Percentiles rank a stretch among this genome's conserved stretches.
phyloP scores from a whole-genome alignment of 2,113 vertebrate genomes.

The Scortum barcoo region DNA sequence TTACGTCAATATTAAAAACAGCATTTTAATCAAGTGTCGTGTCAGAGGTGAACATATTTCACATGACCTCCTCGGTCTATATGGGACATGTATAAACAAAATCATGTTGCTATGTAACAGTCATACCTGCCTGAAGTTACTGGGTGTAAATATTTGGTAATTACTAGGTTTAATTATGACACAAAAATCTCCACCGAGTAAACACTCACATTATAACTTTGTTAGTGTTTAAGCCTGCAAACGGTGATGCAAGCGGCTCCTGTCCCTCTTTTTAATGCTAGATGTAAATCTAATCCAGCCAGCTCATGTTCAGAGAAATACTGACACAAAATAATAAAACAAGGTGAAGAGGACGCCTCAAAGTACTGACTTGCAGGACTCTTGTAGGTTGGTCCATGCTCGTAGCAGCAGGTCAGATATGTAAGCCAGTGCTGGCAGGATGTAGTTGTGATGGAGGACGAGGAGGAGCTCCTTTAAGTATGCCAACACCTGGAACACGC shows the following conservation, averaged over 20 bases:
- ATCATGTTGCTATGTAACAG: no score
- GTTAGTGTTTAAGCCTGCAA: background rate
- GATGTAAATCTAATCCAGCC: background rate
- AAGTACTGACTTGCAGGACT: slow-evolving; percentile 91
- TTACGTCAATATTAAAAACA: no score
- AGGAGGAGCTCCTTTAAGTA: slow-evolving; percentile 88
- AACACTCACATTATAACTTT: background rate
- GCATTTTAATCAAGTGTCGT: no score
- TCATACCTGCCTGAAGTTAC: no score
- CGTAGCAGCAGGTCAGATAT: slow-evolving; percentile 72
- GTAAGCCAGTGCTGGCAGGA: slow-evolving; percentile 85
- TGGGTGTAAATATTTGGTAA: no score
- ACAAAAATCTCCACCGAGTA: background rate
- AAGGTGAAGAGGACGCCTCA: background rate
- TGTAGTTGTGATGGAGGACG: slow-evolving; percentile 84
- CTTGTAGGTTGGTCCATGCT: slow-evolving; percentile 86
- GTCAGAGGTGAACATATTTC: no score
- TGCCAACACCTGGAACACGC: slow-evolving; percentile 81
- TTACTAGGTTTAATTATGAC: background rate
- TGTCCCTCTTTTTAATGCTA: background rate
- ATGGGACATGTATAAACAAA: no score
- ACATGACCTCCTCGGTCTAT: background rate
- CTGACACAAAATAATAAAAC: background rate
- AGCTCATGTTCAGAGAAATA: background rate
- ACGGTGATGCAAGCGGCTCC: background rate